Evolutionary conservation across 2,113 vertebrate species (phyloP).

Genomic region (Columbina picui): DNA sequence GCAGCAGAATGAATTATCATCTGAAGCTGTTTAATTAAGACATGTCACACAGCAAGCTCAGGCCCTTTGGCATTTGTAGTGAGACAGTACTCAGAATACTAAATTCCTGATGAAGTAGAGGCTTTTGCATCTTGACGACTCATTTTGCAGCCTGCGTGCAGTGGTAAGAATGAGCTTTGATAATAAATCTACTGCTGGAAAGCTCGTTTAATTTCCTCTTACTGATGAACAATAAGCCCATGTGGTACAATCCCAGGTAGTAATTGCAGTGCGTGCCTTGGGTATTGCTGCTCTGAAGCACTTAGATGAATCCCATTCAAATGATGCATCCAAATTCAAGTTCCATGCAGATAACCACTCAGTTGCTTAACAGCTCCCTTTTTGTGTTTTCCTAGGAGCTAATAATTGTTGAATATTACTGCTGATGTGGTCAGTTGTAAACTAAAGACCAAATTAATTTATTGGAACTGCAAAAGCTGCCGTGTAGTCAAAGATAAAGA

Average conservation of each 20-base stretch:
- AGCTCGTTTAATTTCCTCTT: not conserved
- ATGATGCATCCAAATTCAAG: not conserved
- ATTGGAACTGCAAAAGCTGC: not conserved
- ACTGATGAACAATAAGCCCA: not conserved
- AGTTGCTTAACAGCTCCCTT: not conserved
- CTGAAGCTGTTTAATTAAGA: slow-evolving; percentile 55
- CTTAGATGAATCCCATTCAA: not conserved
- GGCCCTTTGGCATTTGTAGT: slow-evolving; percentile 5
- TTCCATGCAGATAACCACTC: not conserved
- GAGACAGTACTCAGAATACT: slow-evolving; percentile 18
- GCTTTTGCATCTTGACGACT: not conserved
- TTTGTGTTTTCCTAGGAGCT: not conserved
- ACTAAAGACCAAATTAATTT: not conserved
- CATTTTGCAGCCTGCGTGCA: not conserved
- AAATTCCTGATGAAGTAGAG: not conserved
- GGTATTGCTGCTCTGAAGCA: not conserved
- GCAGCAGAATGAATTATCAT: slow-evolving; percentile 53
- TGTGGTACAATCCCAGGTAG: not conserved
- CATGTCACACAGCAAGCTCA: slow-evolving; percentile 30
- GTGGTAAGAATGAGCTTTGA: slow-evolving; percentile 17
- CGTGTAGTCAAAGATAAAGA: not conserved
- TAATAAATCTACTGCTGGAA: slow-evolving; percentile 15
- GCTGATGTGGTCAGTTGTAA: not conserved
- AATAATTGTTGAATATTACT: not conserved
- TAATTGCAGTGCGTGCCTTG: not conserved